phyloP scores from a whole-genome alignment of 1,140 invertebrate genomes.

The Polyergus mexicanus region DNA sequence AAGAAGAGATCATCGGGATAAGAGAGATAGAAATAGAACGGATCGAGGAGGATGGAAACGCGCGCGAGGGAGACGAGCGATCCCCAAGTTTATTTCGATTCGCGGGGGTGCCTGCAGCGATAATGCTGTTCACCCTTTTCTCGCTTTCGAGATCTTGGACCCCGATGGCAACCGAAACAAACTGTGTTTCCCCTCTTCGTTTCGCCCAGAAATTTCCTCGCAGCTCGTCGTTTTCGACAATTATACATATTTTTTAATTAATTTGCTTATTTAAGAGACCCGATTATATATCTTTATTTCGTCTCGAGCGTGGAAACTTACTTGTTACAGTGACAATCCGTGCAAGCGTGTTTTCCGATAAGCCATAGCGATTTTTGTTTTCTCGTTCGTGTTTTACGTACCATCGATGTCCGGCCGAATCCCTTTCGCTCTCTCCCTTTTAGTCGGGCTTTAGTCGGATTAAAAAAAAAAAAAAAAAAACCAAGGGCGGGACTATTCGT shows the following conservation, averaged over 20 bases:
- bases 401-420: slow-evolving; percentile 28
- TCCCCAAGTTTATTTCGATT: slow-evolving; percentile 70
- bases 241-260: neutral
- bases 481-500: slow-evolving; percentile 49
- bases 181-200: neutral
- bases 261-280: neutral
- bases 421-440: slow-evolving; percentile 2
- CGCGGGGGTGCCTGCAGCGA: slow-evolving; percentile 69
- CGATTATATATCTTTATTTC: slow-evolving; percentile 9
- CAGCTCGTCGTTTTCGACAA: neutral
- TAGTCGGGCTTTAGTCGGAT: slow-evolving; percentile 28
- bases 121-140: slow-evolving; percentile 22
- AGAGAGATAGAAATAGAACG: slow-evolving; percentile 7
- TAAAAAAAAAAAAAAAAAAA: slow-evolving; percentile 49
- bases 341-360: neutral
- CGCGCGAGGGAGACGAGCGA: neutral
- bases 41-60: neutral
- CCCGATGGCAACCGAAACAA: slow-evolving; percentile 7
- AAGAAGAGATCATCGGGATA: neutral
- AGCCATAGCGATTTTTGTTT: slow-evolving; percentile 1
- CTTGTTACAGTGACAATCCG: neutral
- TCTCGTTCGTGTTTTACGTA: slow-evolving; percentile 17
- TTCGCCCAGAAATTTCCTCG: neutral
- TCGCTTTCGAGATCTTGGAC: slow-evolving; percentile 23
- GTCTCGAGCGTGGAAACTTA: neutral